phyloP scores from a whole-genome alignment of 2,797 vertebrate species.

The Harpagifer antarcticus region DNA sequence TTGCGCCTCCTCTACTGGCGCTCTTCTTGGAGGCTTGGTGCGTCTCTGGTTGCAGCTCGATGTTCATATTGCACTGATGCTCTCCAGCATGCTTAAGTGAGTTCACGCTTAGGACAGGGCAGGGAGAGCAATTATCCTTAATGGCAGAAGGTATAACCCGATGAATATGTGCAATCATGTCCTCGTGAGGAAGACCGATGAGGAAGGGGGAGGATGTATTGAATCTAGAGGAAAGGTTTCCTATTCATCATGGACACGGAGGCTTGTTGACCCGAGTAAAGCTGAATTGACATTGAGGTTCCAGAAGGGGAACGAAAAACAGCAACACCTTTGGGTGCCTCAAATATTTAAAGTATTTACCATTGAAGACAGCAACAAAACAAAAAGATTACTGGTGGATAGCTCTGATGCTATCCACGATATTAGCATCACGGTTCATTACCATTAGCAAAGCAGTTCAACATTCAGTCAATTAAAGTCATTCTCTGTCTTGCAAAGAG shows the following conservation, averaged over 20 bases:
- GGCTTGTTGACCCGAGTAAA: constrained; percentile 14
- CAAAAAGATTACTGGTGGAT: not conserved
- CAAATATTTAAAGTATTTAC: not conserved
- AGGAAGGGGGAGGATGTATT: constrained; percentile 6
- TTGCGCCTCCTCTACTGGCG: no score
- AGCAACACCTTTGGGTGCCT: not conserved
- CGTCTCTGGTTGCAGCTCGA: constrained; percentile 23
- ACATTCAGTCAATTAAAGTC: not conserved
- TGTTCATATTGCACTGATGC: constrained; percentile 26
- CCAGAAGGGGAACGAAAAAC: not conserved
- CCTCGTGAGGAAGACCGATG: constrained; percentile 18
- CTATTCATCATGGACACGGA: constrained; percentile 16
- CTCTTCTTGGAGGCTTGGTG: constrained; percentile 13
- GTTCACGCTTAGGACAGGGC: constrained; percentile 63
- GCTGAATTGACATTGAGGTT: constrained; percentile 8
- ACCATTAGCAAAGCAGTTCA: not conserved
- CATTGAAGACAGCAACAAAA: not conserved
- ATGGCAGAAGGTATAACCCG: constrained; percentile 45
- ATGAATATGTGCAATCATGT: constrained; percentile 52
- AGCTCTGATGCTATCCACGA: not conserved
- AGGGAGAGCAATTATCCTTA: constrained; percentile 60
- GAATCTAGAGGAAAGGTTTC: constrained; percentile 19
- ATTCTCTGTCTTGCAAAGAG: not conserved
- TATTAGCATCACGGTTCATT: not conserved
- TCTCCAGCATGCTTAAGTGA: constrained; percentile 45